Conservation (phyloP, 2,888 invertebrate genomes). For the Rhodophaea formosa region DNA sequence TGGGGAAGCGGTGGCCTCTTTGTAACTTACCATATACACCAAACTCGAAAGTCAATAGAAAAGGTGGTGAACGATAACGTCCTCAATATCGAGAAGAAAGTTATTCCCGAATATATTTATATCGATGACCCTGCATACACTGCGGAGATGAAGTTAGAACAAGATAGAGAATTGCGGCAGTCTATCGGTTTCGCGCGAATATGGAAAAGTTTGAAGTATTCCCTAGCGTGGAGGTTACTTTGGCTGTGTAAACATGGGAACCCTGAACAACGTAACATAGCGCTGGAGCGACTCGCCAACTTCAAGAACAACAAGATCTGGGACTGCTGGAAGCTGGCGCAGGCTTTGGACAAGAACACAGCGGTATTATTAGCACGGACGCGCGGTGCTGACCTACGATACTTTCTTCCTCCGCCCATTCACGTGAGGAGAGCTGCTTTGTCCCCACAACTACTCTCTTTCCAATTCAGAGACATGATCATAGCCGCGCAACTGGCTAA, state of each 20-base stretch:
- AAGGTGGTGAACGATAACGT: constrained; percentile 64
- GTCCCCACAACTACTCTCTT: constrained; percentile 62
- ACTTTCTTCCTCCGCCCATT: constrained; percentile 87
- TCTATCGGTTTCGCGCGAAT: constrained; percentile 57
- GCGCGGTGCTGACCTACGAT: constrained; percentile 84
- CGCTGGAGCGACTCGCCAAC: constrained; percentile 83
- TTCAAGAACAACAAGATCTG: constrained; percentile 84
- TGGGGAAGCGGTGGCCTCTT: constrained; percentile 48
- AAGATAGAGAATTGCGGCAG: constrained; percentile 46
- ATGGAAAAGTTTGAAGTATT: constrained; percentile 84
- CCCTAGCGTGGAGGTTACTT: constrained; percentile 84
- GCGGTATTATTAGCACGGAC: constrained; percentile 89
- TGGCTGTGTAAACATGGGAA: constrained; percentile 85
- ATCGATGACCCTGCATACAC: constrained; percentile 69
- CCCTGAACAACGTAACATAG: constrained; percentile 82
- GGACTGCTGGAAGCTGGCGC: constrained; percentile 88
- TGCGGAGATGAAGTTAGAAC: constrained; percentile 48
- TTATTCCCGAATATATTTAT: constrained; percentile 68
- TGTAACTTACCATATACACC: constrained; percentile 53
- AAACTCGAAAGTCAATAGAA: constrained; percentile 48
- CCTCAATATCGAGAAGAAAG: constrained; percentile 65
- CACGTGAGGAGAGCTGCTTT: constrained; percentile 64
- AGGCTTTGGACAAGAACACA: constrained; percentile 88
- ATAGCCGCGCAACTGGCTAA: constrained; percentile 47
- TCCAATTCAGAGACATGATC: constrained; percentile 59